These are phyloP conservation scores for Desmophyllum pertusum DNA, from an alignment of 92 coral and sea anemone genomes.

Conservation along the genomic window DNA sequence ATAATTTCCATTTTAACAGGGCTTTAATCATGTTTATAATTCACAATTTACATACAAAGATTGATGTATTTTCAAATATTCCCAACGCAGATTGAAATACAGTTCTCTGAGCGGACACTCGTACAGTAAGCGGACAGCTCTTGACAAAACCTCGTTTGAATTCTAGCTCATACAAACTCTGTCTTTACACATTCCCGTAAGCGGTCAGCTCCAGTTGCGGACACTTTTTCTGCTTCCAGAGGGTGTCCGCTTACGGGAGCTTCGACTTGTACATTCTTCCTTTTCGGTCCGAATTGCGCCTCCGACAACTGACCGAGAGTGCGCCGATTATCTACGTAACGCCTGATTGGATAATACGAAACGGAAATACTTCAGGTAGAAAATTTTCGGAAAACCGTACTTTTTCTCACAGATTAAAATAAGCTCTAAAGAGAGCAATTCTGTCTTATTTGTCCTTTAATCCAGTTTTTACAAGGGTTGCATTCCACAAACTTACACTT, in stretches of 20 bases:
- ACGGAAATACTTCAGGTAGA: not conserved
- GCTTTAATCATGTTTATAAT: not conserved
- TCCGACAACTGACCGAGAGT: not conserved
- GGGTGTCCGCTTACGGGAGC: no score
- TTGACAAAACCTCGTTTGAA: no score
- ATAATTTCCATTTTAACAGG: not conserved
- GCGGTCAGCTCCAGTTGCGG: no score
- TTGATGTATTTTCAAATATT: not conserved
- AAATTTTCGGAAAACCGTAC: not conserved
- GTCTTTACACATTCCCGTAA: no score
- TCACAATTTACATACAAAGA: not conserved
- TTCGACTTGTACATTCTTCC: no score
- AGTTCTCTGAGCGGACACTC: not conserved
- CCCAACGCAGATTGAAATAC: no score
- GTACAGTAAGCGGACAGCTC: not conserved
- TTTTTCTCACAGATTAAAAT: no score
- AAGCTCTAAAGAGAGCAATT: no score
- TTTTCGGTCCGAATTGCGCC: not conserved
- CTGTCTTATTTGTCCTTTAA: no score
- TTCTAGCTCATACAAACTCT: no score
- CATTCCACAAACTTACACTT: conserved; percentile 66
- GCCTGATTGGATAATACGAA: not conserved
- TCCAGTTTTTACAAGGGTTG: not conserved
- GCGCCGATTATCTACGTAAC: not conserved
- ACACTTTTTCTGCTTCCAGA: no score